phyloP scores from a whole-genome alignment of 1,140 invertebrate species.

The Aphelenchoides fujianensis region DNA sequence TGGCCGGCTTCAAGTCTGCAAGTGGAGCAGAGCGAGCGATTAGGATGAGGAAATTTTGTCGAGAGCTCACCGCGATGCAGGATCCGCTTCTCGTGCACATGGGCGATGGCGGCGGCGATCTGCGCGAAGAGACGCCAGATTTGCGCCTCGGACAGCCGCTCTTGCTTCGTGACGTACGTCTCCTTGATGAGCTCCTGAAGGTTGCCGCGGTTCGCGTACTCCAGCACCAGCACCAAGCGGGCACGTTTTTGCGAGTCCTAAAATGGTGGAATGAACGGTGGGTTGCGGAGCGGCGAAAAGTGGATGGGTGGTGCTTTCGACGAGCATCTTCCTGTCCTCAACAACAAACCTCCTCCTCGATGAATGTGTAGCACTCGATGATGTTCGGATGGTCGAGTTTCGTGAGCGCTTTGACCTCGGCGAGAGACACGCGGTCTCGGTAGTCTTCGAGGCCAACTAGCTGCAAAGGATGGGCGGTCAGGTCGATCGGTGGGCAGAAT shows the following conservation, averaged over 20 bases:
- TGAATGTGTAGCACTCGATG: background rate
- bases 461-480: background rate
- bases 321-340: no score
- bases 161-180: conserved; percentile 1
- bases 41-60: background rate
- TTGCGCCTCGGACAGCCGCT: background rate
- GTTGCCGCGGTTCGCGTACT: conserved; percentile 15
- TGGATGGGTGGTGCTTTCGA: no score
- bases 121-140: conserved; percentile 22
- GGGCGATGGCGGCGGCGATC: conserved; percentile 7
- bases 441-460: background rate
- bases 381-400: background rate
- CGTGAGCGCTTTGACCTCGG: background rate
- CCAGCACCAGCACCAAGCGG: background rate
- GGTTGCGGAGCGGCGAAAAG: no score
- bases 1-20: conserved; percentile 29
- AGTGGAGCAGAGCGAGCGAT: conserved; percentile 3
- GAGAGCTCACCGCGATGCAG: conserved; percentile 24
- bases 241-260: background rate
- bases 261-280: no score
- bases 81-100: conserved; percentile 15
- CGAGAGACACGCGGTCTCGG: background rate
- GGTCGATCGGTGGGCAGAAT: no score
- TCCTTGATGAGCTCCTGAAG: background rate
- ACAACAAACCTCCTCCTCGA: conserved; percentile 13